Base-by-base conservation (phyloP, 2,888 invertebrate species). In the Margaritifera margaritifera region DNA sequence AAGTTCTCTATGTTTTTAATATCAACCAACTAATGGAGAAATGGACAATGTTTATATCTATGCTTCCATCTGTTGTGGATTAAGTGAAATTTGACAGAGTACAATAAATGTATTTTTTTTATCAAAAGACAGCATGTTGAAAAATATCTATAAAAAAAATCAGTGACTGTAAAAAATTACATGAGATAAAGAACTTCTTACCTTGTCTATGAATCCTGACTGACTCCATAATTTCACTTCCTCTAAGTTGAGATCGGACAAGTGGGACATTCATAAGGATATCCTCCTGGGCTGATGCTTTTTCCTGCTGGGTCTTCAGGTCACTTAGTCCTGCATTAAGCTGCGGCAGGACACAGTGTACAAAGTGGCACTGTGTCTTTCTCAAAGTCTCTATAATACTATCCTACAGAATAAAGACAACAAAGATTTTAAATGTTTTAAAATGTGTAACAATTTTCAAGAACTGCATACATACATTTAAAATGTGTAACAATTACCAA, bases 311-410 rank as follows among this genome's bases (percentile, higher is more conserved):
- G 15, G 80, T 77, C 62, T 86, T 86, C 42, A 89, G 80, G 57
- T 93, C 93, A 82, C 92, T 92, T 58, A 92, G 87, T 0, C 95
- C 94, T 74, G 94, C 93, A 91, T 93, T 92, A 90, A 94, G 93
- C 91, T 94, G 93, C 83, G 98, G 94, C 90, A 97, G 90, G 79
- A 95, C 68, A 88, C 95, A 96, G 85, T 95, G 95, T 31, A 98
- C 94, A 90, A 98, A 98, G 89, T 96, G 94, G 62, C 96, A 91
- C 61, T 94, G 94, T 52, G 96, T 96, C 72, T 97, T 93, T 6
- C 96, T 92, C 70, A 98, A 87, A 2, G 96, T 96, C 89, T 98
- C 98, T 71, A 98, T 93, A 8, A 98, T 92, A 53, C 96, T 96
- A 90, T 98, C 98, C 94, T 94, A 76, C 1, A 75, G 69, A 54